Evolutionary conservation across 2,797 vertebrate species (phyloP).

Genomic region (Crocidura indochinensis): DNA sequence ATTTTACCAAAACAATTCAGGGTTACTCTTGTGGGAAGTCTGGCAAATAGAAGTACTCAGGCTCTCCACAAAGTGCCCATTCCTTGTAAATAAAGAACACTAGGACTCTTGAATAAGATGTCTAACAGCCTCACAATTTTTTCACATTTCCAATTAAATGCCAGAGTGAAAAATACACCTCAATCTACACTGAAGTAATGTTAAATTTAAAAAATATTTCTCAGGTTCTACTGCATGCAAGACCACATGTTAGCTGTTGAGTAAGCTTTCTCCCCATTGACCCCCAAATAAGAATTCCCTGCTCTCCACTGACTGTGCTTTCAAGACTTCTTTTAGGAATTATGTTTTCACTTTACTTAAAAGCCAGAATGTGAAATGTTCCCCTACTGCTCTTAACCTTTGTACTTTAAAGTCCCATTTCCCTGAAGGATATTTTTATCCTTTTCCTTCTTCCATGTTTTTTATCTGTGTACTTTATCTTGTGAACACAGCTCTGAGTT

Average conservation of each 20-base stretch:
- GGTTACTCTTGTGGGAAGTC: too few relatives aligned
- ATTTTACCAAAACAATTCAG: slow-evolving; percentile 35
- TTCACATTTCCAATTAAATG: slow-evolving; percentile 41
- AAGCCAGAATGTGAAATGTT: slow-evolving; percentile 74
- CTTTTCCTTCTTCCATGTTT: slow-evolving; percentile 36
- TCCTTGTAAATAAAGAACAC: neutral
- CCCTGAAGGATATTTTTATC: slow-evolving; percentile 72
- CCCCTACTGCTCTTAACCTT: slow-evolving; percentile 76
- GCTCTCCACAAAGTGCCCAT: neutral
- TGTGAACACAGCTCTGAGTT: slow-evolving; percentile 67
- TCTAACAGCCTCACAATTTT: neutral
- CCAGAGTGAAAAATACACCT: neutral
- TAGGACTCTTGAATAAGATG: neutral
- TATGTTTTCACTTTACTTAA: slow-evolving; percentile 78
- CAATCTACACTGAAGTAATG: slow-evolving; percentile 42
- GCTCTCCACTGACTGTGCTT: slow-evolving; percentile 19
- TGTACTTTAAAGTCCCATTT: slow-evolving; percentile 63
- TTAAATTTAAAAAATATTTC: slow-evolving; percentile 50
- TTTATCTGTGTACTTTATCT: slow-evolving; percentile 74
- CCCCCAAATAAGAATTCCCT: slow-evolving; percentile 21
- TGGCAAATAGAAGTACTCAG: neutral
- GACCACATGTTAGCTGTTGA: slow-evolving; percentile 39
- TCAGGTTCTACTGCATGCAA: slow-evolving; percentile 27
- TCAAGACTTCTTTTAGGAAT: slow-evolving; percentile 76
- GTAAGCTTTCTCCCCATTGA: neutral